Base-by-base conservation (phyloP, 2,797 vertebrate species). In the Melopsittacus undulatus region DNA sequence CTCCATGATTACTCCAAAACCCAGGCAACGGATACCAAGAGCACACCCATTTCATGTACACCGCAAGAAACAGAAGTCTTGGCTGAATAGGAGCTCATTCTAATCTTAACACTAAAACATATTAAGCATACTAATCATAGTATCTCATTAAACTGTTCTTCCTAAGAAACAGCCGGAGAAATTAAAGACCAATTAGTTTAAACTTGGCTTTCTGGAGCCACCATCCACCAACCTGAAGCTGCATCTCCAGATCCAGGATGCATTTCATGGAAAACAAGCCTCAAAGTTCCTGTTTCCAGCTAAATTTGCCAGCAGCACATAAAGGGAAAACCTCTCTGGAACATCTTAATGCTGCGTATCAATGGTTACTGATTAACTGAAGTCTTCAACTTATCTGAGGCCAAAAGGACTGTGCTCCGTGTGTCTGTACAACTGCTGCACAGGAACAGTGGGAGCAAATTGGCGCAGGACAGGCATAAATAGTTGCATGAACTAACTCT, bases 241-340 rank as follows among this genome's bases (percentile, higher is more conserved):
- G 8, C 61, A 15, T 0, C 0, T 1, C 78, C 24, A 16, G 9
- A 7, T 13, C 34, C 57, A 22, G 19, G 20, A 83, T 0, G 1
- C 18, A 0, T 9, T 14, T 40, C 11, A n/a, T 14, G 22, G 15
- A 79, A 48, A 66, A n/a, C 10, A 23, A 49, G 17, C 13, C 70
- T 56, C n/a, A 3, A 56, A 68, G 34, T 78, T 14, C 27, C 9
- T 19, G 29, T 29, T 23, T 49, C 8, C 52, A 43, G 38, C 30
- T 4, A 38, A 10, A 22, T 11, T 2, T 10, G 43, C 43, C 1
- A 12, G 11, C 5, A 49, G 40, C 24, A 54, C 0, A 0, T 3
- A 29, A 22, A 63, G 20, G 11, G 43, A 11, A 74, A 69, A 66
- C 3, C 8, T 2, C 67, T 42, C 36, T 7, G 13, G 52, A 57